Percentiles rank a stretch among this genome's conserved stretches.
phyloP scores from a whole-genome alignment of 2,797 vertebrate genomes.

The Nannoperca obscura region DNA sequence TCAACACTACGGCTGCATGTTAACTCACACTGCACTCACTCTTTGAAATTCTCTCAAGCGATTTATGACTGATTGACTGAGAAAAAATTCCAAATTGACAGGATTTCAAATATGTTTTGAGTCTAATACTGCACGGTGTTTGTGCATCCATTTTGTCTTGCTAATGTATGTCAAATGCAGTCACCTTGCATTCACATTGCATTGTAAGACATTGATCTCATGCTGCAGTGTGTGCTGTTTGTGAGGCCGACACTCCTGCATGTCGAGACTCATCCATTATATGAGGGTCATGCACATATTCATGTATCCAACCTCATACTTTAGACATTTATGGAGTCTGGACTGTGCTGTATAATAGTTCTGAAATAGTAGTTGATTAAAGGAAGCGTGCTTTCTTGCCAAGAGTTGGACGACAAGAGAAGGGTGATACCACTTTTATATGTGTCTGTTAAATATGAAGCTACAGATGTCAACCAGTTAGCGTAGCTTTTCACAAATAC shows the following conservation, averaged over 20 bases:
- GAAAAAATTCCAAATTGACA: conserved; percentile 42
- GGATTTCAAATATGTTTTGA: conserved; percentile 69
- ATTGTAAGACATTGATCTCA: conserved; percentile 35
- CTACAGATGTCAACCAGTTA: background rate
- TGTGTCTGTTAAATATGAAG: background rate
- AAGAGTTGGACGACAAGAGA: background rate
- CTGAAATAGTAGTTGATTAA: background rate
- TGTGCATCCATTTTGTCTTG: conserved; percentile 64
- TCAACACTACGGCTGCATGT: conserved; percentile 87
- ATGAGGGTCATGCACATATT: conserved; percentile 26
- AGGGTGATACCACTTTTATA: background rate
- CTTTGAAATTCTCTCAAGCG: conserved; percentile 73
- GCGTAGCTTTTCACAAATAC: conserved; percentile 13
- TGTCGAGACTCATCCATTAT: conserved; percentile 25
- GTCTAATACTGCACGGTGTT: conserved; percentile 41
- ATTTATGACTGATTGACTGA: conserved; percentile 4
- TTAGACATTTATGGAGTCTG: background rate
- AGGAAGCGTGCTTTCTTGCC: background rate
- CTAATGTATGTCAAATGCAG: conserved; percentile 48
- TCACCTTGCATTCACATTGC: conserved; percentile 47
- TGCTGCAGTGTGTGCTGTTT: conserved; percentile 54
- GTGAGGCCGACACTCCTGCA: conserved; percentile 35
- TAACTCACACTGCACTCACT: conserved; percentile 51
- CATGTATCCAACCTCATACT: background rate
- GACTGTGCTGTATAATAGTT: background rate